phyloP scores from a whole-genome alignment of 2,113 vertebrate species.

The cattle (Bos taurus) region ARS-UCD2.0 NC_037328.1:20747001-20747500 shows the following conservation, averaged over 20 bases:
- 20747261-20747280: neutral
- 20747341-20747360: neutral
- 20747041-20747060: neutral
- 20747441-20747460: neutral
- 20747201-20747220: accelerated
- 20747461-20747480: too few species aligned
- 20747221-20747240: neutral
- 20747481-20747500: neutral
- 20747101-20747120: neutral
- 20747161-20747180: neutral
- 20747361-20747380: neutral
- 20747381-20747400: neutral
- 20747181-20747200: neutral
- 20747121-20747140: neutral
- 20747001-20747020: neutral
- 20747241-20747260: neutral
- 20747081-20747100: neutral
- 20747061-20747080: neutral
- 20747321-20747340: neutral
- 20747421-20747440: neutral
- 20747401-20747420: neutral
- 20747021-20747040: neutral
- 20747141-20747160: neutral
- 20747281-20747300: neutral
- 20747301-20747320: neutral